Evolutionary conservation across 2,113 vertebrate species (phyloP).

Genomic region (Onychorhynchus coronatus): DNA sequence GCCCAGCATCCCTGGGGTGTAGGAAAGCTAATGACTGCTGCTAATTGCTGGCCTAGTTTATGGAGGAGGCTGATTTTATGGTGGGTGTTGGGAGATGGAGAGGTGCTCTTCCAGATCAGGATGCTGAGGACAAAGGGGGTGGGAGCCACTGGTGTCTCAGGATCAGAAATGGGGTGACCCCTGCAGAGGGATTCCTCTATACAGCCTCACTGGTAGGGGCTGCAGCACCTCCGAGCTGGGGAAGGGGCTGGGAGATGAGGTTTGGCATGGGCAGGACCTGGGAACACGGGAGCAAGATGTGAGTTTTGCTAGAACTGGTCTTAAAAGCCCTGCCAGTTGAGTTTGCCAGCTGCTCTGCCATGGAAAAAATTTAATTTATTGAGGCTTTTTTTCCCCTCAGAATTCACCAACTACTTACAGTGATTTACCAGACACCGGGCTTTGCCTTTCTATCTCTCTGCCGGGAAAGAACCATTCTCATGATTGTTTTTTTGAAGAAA

Average conservation of each 20-base stretch:
- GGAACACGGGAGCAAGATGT: neutral
- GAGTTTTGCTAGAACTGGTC: neutral
- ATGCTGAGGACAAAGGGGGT: neutral
- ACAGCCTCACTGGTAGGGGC: neutral
- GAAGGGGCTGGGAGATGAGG: neutral
- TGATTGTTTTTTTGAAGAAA: neutral
- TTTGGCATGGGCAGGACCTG: neutral
- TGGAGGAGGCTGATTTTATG: neutral
- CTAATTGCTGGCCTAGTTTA: conserved; percentile 39
- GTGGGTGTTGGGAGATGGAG: neutral
- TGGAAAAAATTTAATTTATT: neutral
- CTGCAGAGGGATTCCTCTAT: neutral
- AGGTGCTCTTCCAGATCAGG: neutral
- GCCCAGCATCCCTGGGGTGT: neutral
- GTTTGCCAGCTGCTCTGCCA: neutral
- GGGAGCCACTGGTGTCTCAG: neutral
- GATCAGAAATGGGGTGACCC: neutral
- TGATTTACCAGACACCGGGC: fast-evolving
- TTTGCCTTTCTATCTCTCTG: neutral
- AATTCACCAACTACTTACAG: neutral
- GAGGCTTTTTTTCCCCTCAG: neutral
- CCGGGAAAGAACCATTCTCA: neutral
- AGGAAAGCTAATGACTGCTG: conserved; percentile 15
- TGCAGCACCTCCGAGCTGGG: neutral
- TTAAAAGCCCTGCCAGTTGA: neutral